These are phyloP conservation scores for Nothobranchius furzeri DNA, from an alignment of 2,113 vertebrate species.

Conservation along the genomic window DNA sequence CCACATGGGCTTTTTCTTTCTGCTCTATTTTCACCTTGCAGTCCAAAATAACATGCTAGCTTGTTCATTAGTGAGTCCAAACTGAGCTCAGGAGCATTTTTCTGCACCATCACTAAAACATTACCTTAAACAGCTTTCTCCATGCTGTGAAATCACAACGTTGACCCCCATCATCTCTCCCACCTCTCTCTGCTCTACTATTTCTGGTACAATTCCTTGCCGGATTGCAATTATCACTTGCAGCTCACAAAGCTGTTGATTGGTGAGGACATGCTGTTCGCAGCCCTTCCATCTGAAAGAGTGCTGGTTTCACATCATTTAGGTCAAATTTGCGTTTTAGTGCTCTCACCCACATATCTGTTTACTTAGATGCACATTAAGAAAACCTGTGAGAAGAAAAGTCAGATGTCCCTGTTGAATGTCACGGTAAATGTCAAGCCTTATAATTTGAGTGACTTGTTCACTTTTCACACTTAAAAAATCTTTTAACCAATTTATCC, in stretches of 20 bases:
- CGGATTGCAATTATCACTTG: slow-evolving; percentile 53
- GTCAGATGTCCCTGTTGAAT: slow-evolving; percentile 22
- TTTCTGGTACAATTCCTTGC: slow-evolving; percentile 44
- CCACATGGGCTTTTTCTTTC: no score
- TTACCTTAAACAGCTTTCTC: background rate
- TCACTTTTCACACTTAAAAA: slow-evolving; percentile 28
- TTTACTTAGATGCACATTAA: slow-evolving; percentile 7
- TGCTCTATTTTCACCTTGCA: no score
- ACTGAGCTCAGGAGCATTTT: no score
- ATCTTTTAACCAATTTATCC: slow-evolving; percentile 12
- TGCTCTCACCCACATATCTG: background rate
- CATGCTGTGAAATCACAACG: background rate
- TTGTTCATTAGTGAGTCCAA: no score
- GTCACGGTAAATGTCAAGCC: slow-evolving; percentile 44
- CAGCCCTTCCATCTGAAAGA: slow-evolving; percentile 48
- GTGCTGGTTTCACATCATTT: slow-evolving; percentile 54
- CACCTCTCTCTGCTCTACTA: slow-evolving; percentile 23
- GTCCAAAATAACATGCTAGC: no score
- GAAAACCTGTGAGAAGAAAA: slow-evolving; percentile 2
- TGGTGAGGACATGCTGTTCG: slow-evolving; percentile 49
- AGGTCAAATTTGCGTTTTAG: slow-evolving; percentile 14
- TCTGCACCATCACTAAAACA: background rate
- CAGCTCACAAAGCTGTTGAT: slow-evolving; percentile 64
- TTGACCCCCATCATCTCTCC: background rate
- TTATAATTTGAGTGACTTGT: background rate